These are phyloP conservation scores for Notamacropus eugenii DNA, from an alignment of 2,797 vertebrate species.

Conservation along the genomic window DNA sequence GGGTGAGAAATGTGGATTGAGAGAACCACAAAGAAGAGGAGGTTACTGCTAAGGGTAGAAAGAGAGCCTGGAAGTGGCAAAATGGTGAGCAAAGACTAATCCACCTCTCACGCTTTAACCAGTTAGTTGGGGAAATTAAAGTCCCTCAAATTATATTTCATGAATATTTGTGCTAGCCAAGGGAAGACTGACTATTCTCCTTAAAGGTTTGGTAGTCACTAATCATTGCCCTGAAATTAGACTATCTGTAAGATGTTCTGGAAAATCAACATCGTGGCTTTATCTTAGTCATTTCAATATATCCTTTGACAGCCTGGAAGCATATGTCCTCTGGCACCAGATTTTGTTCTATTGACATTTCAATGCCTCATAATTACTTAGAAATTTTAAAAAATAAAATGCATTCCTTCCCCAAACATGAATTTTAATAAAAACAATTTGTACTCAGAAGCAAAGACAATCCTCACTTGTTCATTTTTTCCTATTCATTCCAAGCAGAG, in stretches of 20 bases:
- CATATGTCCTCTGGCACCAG: constrained; percentile 59
- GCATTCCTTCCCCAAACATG: constrained; percentile 4
- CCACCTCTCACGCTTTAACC: neutral
- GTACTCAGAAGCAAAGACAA: constrained; percentile 45
- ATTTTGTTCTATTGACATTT: constrained; percentile 65
- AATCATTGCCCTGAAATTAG: neutral
- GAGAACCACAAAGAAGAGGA: neutral
- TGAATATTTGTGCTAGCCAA: neutral
- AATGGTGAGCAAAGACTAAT: neutral
- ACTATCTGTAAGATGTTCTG: neutral
- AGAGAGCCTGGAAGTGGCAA: neutral
- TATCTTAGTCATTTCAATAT: constrained; percentile 37
- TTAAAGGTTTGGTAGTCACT: neutral
- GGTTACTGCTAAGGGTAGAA: neutral
- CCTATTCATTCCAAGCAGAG: neutral
- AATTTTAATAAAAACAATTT: constrained; percentile 3
- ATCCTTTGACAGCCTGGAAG: constrained; percentile 56
- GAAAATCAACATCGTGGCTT: constrained; percentile 28
- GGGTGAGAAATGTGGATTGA: neutral
- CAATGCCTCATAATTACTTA: constrained; percentile 56
- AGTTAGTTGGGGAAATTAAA: neutral
- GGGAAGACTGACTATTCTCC: neutral
- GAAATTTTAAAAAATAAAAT: constrained; percentile 58
- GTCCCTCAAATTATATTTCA: neutral
- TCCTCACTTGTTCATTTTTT: constrained; percentile 54